These are phyloP conservation scores for Lapara coniferarum DNA, from an alignment of 2,888 invertebrate genomes.

Conservation along the genomic window DNA sequence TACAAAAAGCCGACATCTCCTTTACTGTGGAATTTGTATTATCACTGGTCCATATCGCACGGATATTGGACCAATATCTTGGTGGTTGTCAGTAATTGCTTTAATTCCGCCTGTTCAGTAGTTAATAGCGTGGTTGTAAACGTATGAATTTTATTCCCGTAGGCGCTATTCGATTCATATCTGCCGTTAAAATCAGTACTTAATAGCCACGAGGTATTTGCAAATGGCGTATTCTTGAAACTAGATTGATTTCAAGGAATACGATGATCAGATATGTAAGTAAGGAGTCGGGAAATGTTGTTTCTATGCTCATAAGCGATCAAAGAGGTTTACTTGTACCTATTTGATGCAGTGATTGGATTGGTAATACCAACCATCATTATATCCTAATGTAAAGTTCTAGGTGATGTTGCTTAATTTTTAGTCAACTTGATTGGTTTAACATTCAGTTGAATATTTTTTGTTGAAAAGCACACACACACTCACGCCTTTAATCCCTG, in stretches of 20 bases:
- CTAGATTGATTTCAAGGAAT: background rate
- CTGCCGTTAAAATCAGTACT: constrained; percentile 29
- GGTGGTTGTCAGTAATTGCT: constrained; percentile 55
- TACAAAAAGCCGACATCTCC: too few species aligned
- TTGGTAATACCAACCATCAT: too few species aligned
- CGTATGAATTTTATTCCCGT: constrained; percentile 21
- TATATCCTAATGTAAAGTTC: too few species aligned
- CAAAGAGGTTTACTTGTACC: too few species aligned
- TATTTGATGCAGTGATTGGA: too few species aligned
- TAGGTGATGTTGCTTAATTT: too few species aligned
- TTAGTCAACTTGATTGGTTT: too few species aligned
- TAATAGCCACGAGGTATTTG: constrained; percentile 11
- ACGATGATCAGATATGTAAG: background rate
- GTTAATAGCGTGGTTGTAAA: constrained; percentile 30
- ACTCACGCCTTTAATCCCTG: too few species aligned
- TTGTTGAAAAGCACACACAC: too few species aligned
- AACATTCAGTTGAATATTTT: too few species aligned
- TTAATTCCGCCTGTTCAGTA: constrained; percentile 43
- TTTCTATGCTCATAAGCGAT: background rate
- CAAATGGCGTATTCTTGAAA: constrained; percentile 10
- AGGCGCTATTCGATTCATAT: constrained; percentile 23
- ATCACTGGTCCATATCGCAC: constrained; percentile 31
- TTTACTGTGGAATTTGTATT: background rate
- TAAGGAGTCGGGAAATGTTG: background rate
- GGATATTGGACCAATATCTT: constrained; percentile 69